Evolutionary conservation across 2,113 vertebrate species (phyloP).

Genomic region (Budorcas taxicolor): DNA sequence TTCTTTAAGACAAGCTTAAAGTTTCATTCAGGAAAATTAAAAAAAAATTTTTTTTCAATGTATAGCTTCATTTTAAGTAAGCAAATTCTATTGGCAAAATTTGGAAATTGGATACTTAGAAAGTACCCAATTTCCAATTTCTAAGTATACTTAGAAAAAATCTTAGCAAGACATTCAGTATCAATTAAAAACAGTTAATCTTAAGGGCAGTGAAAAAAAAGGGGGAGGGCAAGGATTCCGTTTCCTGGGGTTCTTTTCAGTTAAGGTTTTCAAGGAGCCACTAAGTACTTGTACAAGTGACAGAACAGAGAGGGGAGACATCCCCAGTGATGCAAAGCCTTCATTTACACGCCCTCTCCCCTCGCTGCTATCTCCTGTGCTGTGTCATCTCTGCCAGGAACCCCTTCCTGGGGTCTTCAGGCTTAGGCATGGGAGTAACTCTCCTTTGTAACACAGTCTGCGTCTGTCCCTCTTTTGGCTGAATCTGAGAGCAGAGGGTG

Average conservation of each 20-base stretch:
- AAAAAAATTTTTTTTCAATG: background rate
- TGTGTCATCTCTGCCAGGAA: background rate
- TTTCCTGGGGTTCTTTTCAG: background rate
- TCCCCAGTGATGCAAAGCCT: too few species aligned
- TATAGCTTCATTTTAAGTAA: background rate
- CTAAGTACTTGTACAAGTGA: background rate
- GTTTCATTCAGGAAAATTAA: background rate
- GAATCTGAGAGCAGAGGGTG: background rate
- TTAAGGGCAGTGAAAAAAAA: background rate
- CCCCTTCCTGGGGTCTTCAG: background rate
- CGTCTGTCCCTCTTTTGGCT: background rate
- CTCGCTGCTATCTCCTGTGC: background rate
- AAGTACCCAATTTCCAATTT: background rate
- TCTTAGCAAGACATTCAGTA: background rate
- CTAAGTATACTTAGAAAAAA: background rate
- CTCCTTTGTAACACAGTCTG: background rate
- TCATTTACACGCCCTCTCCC: background rate
- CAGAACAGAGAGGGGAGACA: background rate
- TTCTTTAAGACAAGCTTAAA: conserved; percentile 8
- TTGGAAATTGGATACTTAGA: background rate
- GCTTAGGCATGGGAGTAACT: background rate
- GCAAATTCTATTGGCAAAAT: background rate
- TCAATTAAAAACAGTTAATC: background rate
- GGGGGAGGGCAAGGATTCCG: background rate
- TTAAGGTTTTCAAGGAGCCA: background rate